phyloP scores from a whole-genome alignment of 2,888 invertebrate genomes.

The Tetragonisca angustula region DNA sequence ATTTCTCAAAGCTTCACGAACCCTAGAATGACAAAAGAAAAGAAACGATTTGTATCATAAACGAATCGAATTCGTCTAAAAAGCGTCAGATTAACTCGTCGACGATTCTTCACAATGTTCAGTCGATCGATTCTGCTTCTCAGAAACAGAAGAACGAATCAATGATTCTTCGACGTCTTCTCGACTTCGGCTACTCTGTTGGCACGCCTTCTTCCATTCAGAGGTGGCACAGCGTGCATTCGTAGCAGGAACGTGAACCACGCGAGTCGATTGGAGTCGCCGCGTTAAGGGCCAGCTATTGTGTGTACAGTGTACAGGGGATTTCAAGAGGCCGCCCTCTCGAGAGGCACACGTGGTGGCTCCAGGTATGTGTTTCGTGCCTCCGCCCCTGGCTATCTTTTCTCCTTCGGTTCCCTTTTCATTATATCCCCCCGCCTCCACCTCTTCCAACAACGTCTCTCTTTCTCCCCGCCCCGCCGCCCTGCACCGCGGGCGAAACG shows the following conservation, averaged over 20 bases:
- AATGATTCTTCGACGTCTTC: background rate
- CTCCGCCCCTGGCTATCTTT: slow-evolving; percentile 49
- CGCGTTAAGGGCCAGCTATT: slow-evolving; percentile 15
- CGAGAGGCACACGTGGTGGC: slow-evolving; percentile 38
- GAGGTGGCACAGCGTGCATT: background rate
- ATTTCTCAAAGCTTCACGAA: background rate
- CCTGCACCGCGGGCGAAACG: slow-evolving; percentile 55
- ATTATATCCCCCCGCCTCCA: slow-evolving; percentile 43
- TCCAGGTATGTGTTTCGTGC: slow-evolving; percentile 46
- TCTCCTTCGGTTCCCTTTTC: slow-evolving; percentile 45
- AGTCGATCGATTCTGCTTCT: too few relatives aligned
- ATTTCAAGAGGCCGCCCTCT: background rate
- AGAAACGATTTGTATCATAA: too few relatives aligned
- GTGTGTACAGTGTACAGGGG: background rate
- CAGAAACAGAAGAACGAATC: background rate
- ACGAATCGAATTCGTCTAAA: background rate
- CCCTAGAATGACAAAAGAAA: background rate
- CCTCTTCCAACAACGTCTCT: slow-evolving; percentile 10
- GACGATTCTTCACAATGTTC: too few relatives aligned
- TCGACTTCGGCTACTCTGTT: background rate
- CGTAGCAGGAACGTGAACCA: background rate
- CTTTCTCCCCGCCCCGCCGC: slow-evolving; percentile 23
- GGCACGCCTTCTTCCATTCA: background rate
- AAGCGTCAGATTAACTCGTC: background rate
- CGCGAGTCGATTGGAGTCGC: slow-evolving; percentile 29